These are phyloP conservation scores for Cepaea nemoralis DNA, from an alignment of 1,140 invertebrate genomes.

Conservation along the genomic window DNA sequence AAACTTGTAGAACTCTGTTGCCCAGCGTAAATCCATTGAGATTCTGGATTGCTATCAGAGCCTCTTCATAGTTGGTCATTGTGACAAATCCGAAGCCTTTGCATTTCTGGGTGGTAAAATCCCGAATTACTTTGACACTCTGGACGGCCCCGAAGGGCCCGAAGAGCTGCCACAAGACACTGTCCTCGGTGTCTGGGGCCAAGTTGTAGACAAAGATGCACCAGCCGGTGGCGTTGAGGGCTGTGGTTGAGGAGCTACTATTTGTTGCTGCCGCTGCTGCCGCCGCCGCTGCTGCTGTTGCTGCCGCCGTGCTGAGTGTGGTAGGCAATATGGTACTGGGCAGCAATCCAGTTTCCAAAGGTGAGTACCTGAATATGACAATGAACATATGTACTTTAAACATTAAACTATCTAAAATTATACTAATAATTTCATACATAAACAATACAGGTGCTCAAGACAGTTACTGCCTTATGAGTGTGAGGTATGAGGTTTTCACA, in stretches of 20 bases:
- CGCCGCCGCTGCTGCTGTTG: constrained; percentile 57
- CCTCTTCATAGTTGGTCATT: constrained; percentile 99
- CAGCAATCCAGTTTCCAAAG: constrained; percentile 61
- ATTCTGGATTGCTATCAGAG: constrained; percentile 95
- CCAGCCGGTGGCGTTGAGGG: constrained; percentile 77
- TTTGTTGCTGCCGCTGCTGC: constrained; percentile 55
- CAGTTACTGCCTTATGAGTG: too few relatives aligned
- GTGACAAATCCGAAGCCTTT: constrained; percentile 99
- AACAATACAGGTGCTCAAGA: too few relatives aligned
- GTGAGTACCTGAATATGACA: constrained; percentile 70
- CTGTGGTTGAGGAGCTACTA: constrained; percentile 55
- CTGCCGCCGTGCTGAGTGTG: constrained; percentile 56
- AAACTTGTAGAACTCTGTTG: constrained; percentile 97
- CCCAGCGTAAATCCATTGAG: constrained; percentile 97
- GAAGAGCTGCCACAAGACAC: constrained; percentile 98
- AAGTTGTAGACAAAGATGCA: constrained; percentile 99
- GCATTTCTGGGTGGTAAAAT: constrained; percentile 98
- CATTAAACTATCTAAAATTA: not conserved
- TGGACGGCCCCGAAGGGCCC: constrained; percentile 99
- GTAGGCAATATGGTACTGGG: constrained; percentile 58
- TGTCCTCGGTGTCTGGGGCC: constrained; percentile 97
- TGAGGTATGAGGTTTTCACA: too few relatives aligned
- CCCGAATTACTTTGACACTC: constrained; percentile 94
- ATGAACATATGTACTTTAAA: too few relatives aligned
- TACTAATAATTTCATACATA: not conserved